These are phyloP conservation scores for Leptopterna dolabrata DNA, from an alignment of 2,888 invertebrate species.

Conservation along the genomic window DNA sequence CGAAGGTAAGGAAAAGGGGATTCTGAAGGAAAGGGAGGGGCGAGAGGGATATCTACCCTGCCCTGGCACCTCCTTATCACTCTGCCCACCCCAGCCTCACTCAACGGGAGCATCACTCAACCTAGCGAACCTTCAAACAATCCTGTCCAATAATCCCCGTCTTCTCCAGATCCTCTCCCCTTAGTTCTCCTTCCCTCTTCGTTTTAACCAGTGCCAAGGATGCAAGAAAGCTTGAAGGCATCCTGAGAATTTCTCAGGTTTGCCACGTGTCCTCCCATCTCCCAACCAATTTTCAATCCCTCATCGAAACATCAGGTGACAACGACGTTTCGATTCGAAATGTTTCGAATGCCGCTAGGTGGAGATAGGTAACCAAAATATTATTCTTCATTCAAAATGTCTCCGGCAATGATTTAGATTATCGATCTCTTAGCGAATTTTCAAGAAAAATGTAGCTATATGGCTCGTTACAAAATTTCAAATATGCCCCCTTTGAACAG, in stretches of 20 bases:
- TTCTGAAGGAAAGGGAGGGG: not conserved
- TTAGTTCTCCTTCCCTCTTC: not conserved
- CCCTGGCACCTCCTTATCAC: slow-evolving; percentile 49
- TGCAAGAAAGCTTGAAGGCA: slow-evolving; percentile 15
- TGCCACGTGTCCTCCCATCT: slow-evolving; percentile 27
- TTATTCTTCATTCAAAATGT: too few relatives aligned
- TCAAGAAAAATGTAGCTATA: too few relatives aligned
- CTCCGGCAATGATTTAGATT: too few relatives aligned
- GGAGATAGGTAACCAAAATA: too few relatives aligned
- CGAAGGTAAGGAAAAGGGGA: not conserved
- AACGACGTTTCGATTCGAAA: not conserved
- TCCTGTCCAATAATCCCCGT: slow-evolving; percentile 47
- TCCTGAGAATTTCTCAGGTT: slow-evolving; percentile 26
- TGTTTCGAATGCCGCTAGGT: too few relatives aligned
- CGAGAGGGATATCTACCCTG: slow-evolving; percentile 13
- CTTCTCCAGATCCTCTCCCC: not conserved
- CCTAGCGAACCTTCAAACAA: slow-evolving; percentile 50
- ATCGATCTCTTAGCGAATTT: too few relatives aligned
- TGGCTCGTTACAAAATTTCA: too few relatives aligned
- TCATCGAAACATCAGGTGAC: slow-evolving; percentile 3
- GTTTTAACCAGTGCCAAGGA: slow-evolving; percentile 20
- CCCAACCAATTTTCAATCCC: not conserved
- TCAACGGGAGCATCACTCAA: slow-evolving; percentile 35
- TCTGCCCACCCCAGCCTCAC: slow-evolving; percentile 1
- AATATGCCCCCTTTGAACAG: too few relatives aligned